phyloP scores from a whole-genome alignment of 2,888 invertebrate genomes.

The Dendrolimus houi region DNA sequence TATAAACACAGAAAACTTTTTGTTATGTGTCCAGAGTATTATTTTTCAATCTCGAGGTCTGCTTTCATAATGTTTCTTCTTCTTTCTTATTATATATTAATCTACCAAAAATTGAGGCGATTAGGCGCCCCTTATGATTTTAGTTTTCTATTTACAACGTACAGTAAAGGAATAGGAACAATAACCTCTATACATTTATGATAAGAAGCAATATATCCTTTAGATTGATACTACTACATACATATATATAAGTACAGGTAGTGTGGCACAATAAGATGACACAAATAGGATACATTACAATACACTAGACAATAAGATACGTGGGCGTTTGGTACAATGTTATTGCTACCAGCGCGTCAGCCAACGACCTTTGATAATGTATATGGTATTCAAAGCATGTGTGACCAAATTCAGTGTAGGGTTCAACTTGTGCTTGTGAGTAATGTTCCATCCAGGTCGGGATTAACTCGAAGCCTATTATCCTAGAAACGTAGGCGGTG shows the following conservation, averaged over 20 bases:
- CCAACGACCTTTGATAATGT: slow-evolving; percentile 9
- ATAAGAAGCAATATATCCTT: too few relatives aligned
- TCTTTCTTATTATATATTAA: too few relatives aligned
- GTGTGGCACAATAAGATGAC: slow-evolving; percentile 39
- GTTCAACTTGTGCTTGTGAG: not conserved
- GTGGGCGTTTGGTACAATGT: slow-evolving; percentile 23
- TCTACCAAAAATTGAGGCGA: too few relatives aligned
- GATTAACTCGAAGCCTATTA: not conserved
- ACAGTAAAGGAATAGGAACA: too few relatives aligned
- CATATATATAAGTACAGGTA: not conserved
- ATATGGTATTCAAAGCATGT: slow-evolving; percentile 1
- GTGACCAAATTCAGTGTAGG: not conserved
- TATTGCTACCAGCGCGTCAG: slow-evolving; percentile 12
- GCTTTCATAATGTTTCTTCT: too few relatives aligned
- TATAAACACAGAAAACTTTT: too few relatives aligned
- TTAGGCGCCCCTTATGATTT: too few relatives aligned
- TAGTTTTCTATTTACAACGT: too few relatives aligned
- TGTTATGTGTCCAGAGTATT: too few relatives aligned
- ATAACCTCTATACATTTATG: too few relatives aligned
- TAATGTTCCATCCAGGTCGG: not conserved
- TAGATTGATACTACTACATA: too few relatives aligned
- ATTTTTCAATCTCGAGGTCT: too few relatives aligned
- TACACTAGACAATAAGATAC: slow-evolving; percentile 26
- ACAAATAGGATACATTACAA: slow-evolving; percentile 35
- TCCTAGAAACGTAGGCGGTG: not conserved